phyloP scores from a whole-genome alignment of 2,113 vertebrate species.

The Zapornia atra region DNA sequence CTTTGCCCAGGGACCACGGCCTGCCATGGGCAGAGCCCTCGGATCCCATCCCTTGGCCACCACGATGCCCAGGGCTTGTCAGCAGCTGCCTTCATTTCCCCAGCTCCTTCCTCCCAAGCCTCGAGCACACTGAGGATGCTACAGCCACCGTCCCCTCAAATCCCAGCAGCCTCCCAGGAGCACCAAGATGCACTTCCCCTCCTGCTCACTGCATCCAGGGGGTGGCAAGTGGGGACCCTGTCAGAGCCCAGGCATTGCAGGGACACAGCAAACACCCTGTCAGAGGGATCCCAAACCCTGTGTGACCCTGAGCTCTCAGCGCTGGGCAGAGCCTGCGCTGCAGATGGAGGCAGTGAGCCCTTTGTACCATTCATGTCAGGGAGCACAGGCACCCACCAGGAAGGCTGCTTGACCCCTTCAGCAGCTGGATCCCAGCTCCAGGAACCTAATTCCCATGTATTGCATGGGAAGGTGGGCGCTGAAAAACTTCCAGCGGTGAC shows the following conservation, averaged over 20 bases:
- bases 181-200: neutral
- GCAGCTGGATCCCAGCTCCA: neutral
- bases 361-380: rapidly evolving
- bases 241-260: neutral
- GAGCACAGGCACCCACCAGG: neutral
- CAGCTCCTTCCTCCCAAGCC: neutral
- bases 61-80: neutral
- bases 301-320: rapidly evolving
- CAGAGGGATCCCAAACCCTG: neutral
- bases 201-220: neutral
- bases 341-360: neutral
- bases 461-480: neutral
- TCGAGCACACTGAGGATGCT: neutral
- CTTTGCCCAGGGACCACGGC: neutral
- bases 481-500: neutral
- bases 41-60: neutral
- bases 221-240: rapidly evolving
- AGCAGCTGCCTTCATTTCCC: neutral
- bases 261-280: rapidly evolving
- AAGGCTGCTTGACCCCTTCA: neutral
- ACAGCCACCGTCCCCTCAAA: neutral
- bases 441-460: neutral
- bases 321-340: rapidly evolving
- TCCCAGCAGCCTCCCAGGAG: neutral
- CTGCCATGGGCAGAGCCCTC: neutral